Percentiles rank a stretch among this genome's conserved stretches.
Conservation (phyloP, 2,797 vertebrate genomes). For the Pipistrellus nathusii region DNA sequence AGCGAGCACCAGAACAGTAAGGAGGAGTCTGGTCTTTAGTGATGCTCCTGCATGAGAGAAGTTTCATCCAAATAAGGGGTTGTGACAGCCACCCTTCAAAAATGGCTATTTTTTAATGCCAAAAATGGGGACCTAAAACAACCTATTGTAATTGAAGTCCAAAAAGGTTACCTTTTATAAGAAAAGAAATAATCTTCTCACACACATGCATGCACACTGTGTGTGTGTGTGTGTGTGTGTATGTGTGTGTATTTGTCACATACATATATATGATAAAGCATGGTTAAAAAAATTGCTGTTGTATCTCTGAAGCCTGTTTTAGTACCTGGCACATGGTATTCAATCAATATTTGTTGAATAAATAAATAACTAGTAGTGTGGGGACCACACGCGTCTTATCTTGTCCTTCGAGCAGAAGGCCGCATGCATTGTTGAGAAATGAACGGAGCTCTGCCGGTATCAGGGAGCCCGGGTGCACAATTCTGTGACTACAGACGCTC, state of each 20-base stretch:
- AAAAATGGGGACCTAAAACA: not conserved
- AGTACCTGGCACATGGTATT: not conserved
- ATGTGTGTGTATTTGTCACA: not conserved
- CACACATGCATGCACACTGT: not conserved
- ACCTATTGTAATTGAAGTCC: not conserved
- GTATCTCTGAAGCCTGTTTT: not conserved
- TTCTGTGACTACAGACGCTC: constrained; percentile 60
- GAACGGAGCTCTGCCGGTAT: not conserved
- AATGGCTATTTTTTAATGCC: not conserved
- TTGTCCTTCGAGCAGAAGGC: not conserved
- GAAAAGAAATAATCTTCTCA: constrained; percentile 6
- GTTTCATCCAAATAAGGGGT: not conserved
- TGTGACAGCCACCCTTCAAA: constrained; percentile 2
- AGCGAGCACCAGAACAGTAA: not conserved
- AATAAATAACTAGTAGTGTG: not conserved
- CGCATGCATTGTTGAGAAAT: not conserved
- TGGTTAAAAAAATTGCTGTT: not conserved
- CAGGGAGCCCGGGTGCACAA: constrained; percentile 33
- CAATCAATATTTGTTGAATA: constrained; percentile 38
- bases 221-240: not conserved
- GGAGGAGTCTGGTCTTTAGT: not conserved
- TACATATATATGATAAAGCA: not conserved
- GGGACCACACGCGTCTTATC: not conserved
- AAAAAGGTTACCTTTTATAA: not conserved
- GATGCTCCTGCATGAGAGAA: constrained; percentile 1